These are phyloP conservation scores for Turnix velox DNA, from an alignment of 2,113 vertebrate genomes.

Conservation along the genomic window DNA sequence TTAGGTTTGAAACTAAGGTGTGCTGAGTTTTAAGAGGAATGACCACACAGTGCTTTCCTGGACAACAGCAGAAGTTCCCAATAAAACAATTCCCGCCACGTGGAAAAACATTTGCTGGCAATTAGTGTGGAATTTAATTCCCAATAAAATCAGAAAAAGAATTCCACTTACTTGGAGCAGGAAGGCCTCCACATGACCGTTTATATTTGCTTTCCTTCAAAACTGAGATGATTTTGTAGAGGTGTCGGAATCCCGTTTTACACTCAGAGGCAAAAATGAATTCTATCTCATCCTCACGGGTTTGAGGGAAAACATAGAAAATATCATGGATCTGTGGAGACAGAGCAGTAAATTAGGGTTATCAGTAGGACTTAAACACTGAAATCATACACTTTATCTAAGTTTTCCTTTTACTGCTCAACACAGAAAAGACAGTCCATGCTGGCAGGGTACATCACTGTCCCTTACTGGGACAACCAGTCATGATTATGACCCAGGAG, in stretches of 20 bases:
- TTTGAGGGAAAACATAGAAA: conserved; percentile 80
- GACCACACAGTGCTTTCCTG: background rate
- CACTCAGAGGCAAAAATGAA: conserved; percentile 84
- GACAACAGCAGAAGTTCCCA: background rate
- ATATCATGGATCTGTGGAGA: conserved; percentile 80
- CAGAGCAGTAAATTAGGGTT: background rate
- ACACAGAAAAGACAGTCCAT: background rate
- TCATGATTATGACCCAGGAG: background rate
- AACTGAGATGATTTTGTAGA: conserved; percentile 74
- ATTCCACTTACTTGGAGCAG: conserved; percentile 70
- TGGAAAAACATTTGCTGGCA: background rate
- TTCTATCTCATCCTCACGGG: conserved; percentile 75
- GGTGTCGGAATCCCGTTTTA: conserved; percentile 81
- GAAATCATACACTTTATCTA: no score
- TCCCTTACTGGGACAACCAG: background rate
- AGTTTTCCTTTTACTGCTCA: background rate
- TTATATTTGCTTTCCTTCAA: conserved; percentile 79
- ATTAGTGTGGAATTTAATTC: no score
- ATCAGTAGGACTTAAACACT: background rate
- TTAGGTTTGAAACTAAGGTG: background rate
- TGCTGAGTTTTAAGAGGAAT: background rate
- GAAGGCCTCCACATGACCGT: conserved; percentile 70
- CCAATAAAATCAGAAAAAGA: background rate
- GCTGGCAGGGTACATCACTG: background rate
- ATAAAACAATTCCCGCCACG: background rate